Base-by-base conservation (phyloP, 2,797 vertebrate species). In the Karalla daura region DNA sequence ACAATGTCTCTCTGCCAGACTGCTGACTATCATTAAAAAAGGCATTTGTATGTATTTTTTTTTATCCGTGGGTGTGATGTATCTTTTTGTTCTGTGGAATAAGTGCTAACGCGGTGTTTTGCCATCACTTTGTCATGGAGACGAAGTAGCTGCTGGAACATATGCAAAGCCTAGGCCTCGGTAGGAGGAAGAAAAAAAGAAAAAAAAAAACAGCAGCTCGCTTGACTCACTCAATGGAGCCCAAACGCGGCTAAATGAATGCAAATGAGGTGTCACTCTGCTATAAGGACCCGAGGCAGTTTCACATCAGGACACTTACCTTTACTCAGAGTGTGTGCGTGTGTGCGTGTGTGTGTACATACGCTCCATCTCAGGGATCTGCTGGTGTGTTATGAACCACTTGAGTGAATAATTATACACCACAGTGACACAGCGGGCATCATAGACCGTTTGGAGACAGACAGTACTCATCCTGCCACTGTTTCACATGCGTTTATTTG, bases 11-110 rank as follows among this genome's bases (percentile, higher is more conserved):
- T 53, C 54, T 0, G 9, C 23, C 44, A 58, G 43, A 65, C 33
- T 76, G 77, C 83, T 78, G 77, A 83, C 68, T 47, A 68, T 62
- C 62, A 70, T 64, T 70, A 56, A 66, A 79, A 80, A 63, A 71
- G 40, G 35, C 18, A 23, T 78, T 54, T 62, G 25, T 53, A 51
- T 68, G 46, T 74, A 30, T 50, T 73, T 67, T 35, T 20, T 30
- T n/a, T n/a, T n/a, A n/a, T n/a, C n/a, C n/a, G 12, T 23, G 17
- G 52, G 47, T 1, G 28, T 55, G 60, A 51, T 52, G 43, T 43
- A 20, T 73, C 15, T 58, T 58, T 83, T 78, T 76, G 74, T 81
- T 76, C 71, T 74, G 17, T 14, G 35, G 23, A 65, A 67, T 50
- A 76, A 76, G 56, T 66, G 62, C 68, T 41, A 63, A 59, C 68